A percentile compares a stretch with the other conserved stretches of the same genome.
phyloP scores from a whole-genome alignment of 2,888 invertebrate genomes.

The Xestia ashworthii region DNA sequence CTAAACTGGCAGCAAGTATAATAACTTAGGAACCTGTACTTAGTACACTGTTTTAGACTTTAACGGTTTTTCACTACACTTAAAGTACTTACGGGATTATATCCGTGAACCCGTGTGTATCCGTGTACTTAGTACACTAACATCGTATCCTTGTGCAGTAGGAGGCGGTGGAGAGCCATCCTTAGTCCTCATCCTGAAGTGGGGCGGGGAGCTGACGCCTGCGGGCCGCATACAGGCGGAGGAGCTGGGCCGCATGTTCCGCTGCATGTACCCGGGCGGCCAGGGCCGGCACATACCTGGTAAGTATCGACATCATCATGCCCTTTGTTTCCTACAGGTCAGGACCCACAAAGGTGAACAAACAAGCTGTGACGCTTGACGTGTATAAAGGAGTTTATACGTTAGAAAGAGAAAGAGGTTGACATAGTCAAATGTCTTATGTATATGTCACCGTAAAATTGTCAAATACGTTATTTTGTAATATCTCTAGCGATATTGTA shows the following conservation, averaged over 20 bases:
- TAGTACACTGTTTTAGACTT: too few species aligned
- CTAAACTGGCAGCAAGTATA: too few species aligned
- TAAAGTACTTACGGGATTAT: too few species aligned
- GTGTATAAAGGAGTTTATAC: background rate
- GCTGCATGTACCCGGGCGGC: conserved; percentile 99
- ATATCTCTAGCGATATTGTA: too few species aligned
- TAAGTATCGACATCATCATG: conserved; percentile 79
- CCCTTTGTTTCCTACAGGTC: conserved; percentile 16
- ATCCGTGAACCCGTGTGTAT: too few species aligned
- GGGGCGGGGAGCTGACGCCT: conserved; percentile 99
- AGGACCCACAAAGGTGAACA: conserved; percentile 21
- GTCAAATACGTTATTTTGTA: too few species aligned
- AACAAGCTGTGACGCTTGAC: conserved; percentile 13
- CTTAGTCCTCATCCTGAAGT: conserved; percentile 98
- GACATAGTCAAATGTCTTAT: background rate
- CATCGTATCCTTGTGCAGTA: conserved; percentile 80
- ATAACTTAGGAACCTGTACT: too few species aligned
- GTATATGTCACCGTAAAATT: too few species aligned
- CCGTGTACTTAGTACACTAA: conserved; percentile 2
- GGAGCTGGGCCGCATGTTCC: conserved; percentile 98
- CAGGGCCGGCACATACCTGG: conserved; percentile 96
- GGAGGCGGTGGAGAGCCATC: conserved; percentile 98
- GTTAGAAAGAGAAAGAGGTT: background rate
- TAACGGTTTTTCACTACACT: too few species aligned
- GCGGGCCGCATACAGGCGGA: conserved; percentile 99